phyloP scores from a whole-genome alignment of 53 echinoderm and acorn worm species.

The Echinarachnius parma region DNA sequence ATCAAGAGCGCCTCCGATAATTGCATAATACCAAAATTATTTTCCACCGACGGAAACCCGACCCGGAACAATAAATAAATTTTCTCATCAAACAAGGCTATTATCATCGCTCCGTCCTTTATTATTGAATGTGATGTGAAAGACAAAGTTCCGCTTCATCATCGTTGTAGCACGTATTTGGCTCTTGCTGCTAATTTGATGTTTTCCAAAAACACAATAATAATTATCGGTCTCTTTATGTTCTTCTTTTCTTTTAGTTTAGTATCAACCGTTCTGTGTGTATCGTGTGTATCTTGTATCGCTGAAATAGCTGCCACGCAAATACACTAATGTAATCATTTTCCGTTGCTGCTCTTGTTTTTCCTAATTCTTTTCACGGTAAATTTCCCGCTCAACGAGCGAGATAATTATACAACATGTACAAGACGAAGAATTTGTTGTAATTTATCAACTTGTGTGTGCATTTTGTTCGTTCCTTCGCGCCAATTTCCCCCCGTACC shows the following conservation, averaged over 20 bases:
- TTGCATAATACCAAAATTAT: slow-evolving; percentile 37
- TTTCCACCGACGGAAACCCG: slow-evolving; percentile 14
- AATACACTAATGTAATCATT: slow-evolving; percentile 33
- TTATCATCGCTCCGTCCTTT: no score
- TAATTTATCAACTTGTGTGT: slow-evolving; percentile 26
- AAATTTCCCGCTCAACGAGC: slow-evolving; percentile 22
- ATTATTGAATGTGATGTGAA: no score
- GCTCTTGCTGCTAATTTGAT: no score
- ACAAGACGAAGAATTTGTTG: background rate
- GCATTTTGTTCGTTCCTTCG: slow-evolving; percentile 23
- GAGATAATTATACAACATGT: no score
- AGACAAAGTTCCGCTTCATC: no score
- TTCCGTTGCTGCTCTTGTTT: slow-evolving; percentile 1
- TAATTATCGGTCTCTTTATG: no score
- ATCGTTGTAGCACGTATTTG: no score
- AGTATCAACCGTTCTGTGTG: no score
- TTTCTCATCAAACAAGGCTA: slow-evolving; percentile 31
- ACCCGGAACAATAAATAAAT: slow-evolving; percentile 43
- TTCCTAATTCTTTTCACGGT: no score
- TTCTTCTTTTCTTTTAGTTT: no score
- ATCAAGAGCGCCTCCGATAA: slow-evolving; percentile 8
- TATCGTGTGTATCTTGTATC: slow-evolving; percentile 21
- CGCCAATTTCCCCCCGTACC: slow-evolving; percentile 14
- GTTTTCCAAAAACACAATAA: no score
- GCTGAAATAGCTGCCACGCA: slow-evolving; percentile 39